A percentile compares a stretch with the other conserved stretches of the same genome.
These are phyloP conservation scores for Danaus melanippus DNA, from an alignment of 1,140 invertebrate genomes.

Conservation along the genomic window DNA sequence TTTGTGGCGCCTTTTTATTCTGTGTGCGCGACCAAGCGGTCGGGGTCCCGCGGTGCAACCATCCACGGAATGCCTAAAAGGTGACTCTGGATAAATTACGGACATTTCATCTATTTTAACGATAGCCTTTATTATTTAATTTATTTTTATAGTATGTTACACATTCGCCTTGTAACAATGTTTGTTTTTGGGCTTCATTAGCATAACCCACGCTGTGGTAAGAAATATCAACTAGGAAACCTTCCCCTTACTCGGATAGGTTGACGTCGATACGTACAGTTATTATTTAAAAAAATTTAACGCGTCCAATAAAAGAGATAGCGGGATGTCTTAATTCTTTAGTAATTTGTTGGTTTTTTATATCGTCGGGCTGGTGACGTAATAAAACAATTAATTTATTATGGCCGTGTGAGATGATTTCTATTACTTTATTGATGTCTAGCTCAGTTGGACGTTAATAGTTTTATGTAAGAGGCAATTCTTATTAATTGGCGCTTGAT, in stretches of 20 bases:
- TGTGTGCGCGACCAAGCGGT: slow-evolving; percentile 58
- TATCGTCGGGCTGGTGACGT: slow-evolving; percentile 51
- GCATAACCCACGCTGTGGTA: slow-evolving; percentile 58
- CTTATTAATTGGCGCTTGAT: slow-evolving; percentile 67
- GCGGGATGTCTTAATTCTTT: slow-evolving; percentile 65
- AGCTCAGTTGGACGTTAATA: slow-evolving; percentile 59
- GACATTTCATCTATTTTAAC: slow-evolving; percentile 67
- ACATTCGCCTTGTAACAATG: slow-evolving; percentile 67
- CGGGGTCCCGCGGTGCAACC: slow-evolving; percentile 48
- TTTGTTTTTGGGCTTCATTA: slow-evolving; percentile 68
- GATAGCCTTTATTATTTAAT: slow-evolving; percentile 70
- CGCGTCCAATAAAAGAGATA: slow-evolving; percentile 58
- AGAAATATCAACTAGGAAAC: slow-evolving; percentile 37
- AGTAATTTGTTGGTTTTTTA: slow-evolving; percentile 61
- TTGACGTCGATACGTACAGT: slow-evolving; percentile 44
- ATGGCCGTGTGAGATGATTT: slow-evolving; percentile 47
- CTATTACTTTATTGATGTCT: slow-evolving; percentile 65
- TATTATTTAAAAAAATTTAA: slow-evolving; percentile 24
- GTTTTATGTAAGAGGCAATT: slow-evolving; percentile 62
- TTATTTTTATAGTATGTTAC: slow-evolving; percentile 69
- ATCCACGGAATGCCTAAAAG: slow-evolving; percentile 67
- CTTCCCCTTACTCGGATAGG: slow-evolving; percentile 53
- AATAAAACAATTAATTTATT: slow-evolving; percentile 70
- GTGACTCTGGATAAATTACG: slow-evolving; percentile 63
- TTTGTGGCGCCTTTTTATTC: slow-evolving; percentile 67